Conservation (phyloP, 2,797 vertebrate species). For the Tenualosa ilisha region DNA sequence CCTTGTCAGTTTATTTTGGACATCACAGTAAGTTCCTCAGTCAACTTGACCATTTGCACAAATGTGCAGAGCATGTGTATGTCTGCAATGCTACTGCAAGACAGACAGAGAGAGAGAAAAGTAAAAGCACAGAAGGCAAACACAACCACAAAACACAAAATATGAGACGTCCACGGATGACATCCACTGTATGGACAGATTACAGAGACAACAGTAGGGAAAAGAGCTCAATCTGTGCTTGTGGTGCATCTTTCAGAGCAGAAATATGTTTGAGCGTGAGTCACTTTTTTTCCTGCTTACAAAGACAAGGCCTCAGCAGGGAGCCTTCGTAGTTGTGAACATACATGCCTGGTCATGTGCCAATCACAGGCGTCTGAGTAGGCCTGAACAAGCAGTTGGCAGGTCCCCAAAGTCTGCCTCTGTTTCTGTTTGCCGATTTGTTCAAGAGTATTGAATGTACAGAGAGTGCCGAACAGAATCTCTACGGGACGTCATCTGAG, state of each 20-base stretch:
- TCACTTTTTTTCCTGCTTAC: constrained; percentile 1
- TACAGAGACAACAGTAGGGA: neutral
- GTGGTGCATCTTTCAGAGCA: constrained; percentile 2
- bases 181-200: neutral
- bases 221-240: neutral
- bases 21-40: constrained; percentile 33
- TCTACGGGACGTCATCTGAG: constrained; percentile 31
- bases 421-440: constrained; percentile 37
- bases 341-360: constrained; percentile 19
- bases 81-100: neutral
- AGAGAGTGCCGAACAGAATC: neutral
- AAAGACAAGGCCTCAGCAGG: constrained; percentile 19
- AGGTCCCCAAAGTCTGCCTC: constrained; percentile 6
- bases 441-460: constrained; percentile 35
- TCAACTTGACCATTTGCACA: constrained; percentile 29
- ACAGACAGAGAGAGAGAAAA: neutral
- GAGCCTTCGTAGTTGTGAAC: neutral
- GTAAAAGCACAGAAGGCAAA: neutral
- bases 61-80: constrained; percentile 14
- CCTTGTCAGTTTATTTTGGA: constrained; percentile 42
- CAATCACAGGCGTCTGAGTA: constrained; percentile 6
- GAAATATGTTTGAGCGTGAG: constrained; percentile 10
- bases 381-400: constrained; percentile 14
- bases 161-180: neutral
- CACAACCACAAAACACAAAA: neutral